Evolutionary conservation across 2,113 vertebrate genomes (phyloP).

Genomic region (Pavo muticus): DNA sequence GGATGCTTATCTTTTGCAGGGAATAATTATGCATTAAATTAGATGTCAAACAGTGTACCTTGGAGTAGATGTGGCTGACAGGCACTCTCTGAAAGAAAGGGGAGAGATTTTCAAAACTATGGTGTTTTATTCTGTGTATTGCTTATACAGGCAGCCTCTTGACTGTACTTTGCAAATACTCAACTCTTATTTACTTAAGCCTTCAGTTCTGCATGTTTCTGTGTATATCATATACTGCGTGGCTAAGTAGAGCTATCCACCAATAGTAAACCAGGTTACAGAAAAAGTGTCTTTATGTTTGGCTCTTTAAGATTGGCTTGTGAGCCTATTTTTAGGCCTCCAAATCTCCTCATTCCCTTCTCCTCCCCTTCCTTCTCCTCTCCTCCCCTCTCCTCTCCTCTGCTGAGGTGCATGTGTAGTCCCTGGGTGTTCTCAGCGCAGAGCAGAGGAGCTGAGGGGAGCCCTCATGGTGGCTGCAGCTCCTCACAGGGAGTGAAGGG

Average conservation of each 20-base stretch:
- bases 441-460: background rate
- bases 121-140: background rate
- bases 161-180: background rate
- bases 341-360: background rate
- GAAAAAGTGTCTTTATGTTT: background rate
- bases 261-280: background rate
- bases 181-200: background rate
- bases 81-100: background rate
- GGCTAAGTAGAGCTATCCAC: background rate
- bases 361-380: too few species aligned
- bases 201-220: background rate
- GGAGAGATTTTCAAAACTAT: background rate
- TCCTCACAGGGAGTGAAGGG: background rate
- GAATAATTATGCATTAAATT: background rate
- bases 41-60: background rate
- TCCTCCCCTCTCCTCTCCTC: background rate
- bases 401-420: too few species aligned
- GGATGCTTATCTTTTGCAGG: background rate
- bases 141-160: background rate
- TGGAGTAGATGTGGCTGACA: background rate
- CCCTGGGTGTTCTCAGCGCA: background rate
- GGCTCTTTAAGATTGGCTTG: background rate
- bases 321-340: background rate
- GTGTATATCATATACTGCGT: background rate
- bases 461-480: background rate